Percentiles rank a stretch among this genome's conserved stretches.
Conservation (phyloP, 2,888 invertebrate genomes). For the Mythimna pallens region DNA sequence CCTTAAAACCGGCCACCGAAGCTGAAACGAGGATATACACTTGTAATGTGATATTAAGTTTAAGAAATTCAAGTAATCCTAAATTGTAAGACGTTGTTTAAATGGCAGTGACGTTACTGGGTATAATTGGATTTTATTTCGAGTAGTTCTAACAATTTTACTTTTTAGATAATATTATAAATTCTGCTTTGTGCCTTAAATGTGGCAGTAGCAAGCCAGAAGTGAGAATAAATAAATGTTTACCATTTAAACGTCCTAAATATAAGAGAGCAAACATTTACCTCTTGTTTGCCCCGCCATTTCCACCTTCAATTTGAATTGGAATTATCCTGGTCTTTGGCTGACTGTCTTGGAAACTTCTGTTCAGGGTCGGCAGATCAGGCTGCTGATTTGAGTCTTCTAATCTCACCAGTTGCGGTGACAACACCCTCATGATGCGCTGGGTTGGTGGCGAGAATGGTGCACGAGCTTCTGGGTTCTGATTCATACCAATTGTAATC, state of each 20-base stretch:
- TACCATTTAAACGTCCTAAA: conserved; percentile 21
- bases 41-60: conserved; percentile 50
- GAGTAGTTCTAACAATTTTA: background rate
- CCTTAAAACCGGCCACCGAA: conserved; percentile 89
- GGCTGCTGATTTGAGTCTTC: conserved; percentile 82
- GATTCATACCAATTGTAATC: conserved; percentile 87
- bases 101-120: conserved; percentile 1
- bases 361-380: conserved; percentile 83
- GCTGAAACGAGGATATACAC: conserved; percentile 83
- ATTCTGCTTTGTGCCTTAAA: conserved; percentile 7
- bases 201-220: conserved; percentile 3
- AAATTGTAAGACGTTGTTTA: background rate
- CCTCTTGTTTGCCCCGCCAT: conserved; percentile 85
- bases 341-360: conserved; percentile 81
- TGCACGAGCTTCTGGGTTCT: conserved; percentile 72
- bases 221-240: conserved; percentile 9
- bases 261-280: conserved; percentile 60
- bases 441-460: conserved; percentile 88
- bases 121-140: background rate
- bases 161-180: background rate
- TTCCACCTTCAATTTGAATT: conserved; percentile 90
- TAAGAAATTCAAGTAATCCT: conserved; percentile 11
- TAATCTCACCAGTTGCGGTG: conserved; percentile 88
- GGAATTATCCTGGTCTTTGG: conserved; percentile 91
- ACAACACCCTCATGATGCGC: conserved; percentile 88